A percentile compares a stretch with the other conserved stretches of the same genome.
Conservation (phyloP, 2,888 invertebrate genomes). For the Lampropteryx suffumata region DNA sequence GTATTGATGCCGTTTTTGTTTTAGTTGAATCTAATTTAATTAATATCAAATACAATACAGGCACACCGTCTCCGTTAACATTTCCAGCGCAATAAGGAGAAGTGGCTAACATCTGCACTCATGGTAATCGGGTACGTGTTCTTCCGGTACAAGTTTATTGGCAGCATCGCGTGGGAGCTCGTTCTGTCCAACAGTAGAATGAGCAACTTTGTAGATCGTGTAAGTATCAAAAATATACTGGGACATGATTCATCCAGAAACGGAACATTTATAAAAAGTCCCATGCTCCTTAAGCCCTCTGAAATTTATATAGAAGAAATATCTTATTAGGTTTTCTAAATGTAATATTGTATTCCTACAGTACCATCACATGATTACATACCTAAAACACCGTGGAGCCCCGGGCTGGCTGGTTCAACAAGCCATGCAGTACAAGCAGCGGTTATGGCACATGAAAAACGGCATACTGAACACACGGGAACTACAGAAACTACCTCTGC, state of each 20-base stretch:
- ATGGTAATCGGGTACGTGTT: conserved; percentile 64
- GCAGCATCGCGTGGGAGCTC: conserved; percentile 65
- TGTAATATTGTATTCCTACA: conserved; percentile 28
- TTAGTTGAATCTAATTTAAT: too few species aligned
- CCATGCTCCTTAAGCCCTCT: too few species aligned
- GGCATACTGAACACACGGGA: conserved; percentile 59
- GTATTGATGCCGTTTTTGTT: too few species aligned
- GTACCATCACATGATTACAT: conserved; percentile 70
- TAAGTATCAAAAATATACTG: too few species aligned
- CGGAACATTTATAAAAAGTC: too few species aligned
- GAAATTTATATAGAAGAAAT: too few species aligned
- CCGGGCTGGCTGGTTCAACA: conserved; percentile 54
- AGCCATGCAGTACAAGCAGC: conserved; percentile 61
- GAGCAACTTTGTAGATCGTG: conserved; percentile 61
- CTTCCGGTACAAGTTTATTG: conserved; percentile 63
- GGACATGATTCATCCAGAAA: too few species aligned
- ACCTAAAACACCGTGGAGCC: conserved; percentile 58
- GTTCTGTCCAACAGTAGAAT: conserved; percentile 53
- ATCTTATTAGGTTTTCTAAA: background rate
- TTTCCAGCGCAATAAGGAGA: conserved; percentile 49
- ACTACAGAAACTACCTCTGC: conserved; percentile 58
- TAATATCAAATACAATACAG: too few species aligned
- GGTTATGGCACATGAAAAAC: conserved; percentile 71
- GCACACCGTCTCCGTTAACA: background rate
- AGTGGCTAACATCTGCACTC: conserved; percentile 59